Base-by-base conservation (phyloP, 1,140 invertebrate species). In the Papilio polytes region DNA sequence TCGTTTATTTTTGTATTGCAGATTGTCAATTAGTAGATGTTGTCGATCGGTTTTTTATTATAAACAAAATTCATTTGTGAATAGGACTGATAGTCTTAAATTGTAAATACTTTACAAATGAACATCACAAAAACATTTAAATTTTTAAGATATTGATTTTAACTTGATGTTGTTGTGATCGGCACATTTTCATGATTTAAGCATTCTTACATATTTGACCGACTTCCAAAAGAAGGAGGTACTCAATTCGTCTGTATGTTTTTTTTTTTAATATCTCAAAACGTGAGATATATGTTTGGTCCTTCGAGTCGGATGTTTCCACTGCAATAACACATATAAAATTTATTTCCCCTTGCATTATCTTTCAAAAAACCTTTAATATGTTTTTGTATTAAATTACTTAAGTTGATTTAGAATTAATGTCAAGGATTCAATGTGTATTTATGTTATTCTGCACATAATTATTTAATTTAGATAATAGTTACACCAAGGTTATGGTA, bases 171-270 rank as follows among this genome's bases (percentile, higher is more conserved):
- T 31, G 15, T 70, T 12, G 15, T 13, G 26, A 36, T 7, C 7
- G 26, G 26, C 26, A 70, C 26, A 70, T 70, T 70, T 70, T 70
- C 63, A 36, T 70, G 13, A 70, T 70, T 70, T 31, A 70, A 70
- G 63, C 63, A 70, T 70, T 36, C 20, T 15, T 31, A 66, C 13
- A 18, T 31, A 18, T 8, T n/a, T n/a, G n/a, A n/a, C n/a, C n/a
- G n/a, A n/a, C n/a, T n/a, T n/a, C n/a, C n/a, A n/a, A n/a, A n/a
- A n/a, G n/a, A n/a, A n/a, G n/a, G n/a, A n/a, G n/a, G n/a, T n/a
- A n/a, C n/a, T n/a, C n/a, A n/a, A n/a, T n/a, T n/a, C n/a, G n/a
- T n/a, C n/a, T n/a, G n/a, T n/a, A n/a, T n/a, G n/a, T n/a, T n/a
- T n/a, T n/a, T n/a, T n/a, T n/a, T n/a, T n/a, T n/a, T 8, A 56